Base-by-base conservation (phyloP, 1,140 invertebrate genomes). In the Polypedilum vanderplanki region DNA sequence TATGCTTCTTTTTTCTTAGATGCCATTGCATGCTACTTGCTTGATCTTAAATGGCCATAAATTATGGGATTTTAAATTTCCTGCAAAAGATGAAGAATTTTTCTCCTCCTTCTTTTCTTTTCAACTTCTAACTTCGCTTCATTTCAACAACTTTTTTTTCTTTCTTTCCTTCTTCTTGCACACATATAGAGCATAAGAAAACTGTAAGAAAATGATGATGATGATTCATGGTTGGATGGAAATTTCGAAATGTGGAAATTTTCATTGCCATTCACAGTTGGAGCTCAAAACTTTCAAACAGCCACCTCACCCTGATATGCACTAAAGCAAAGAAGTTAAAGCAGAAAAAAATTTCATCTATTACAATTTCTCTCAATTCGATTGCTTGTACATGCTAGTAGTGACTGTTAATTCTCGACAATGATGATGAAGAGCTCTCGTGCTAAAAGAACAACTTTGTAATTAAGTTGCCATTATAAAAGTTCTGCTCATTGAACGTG, bases 31-130 rank as follows among this genome's bases (percentile, higher is more conserved):
- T 57, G 12, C n/a, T 57, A 46, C 41, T 46, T 46, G 41, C 41
- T 57, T 15, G 46, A 70, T 22, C 65, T 70, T 18, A 70, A 70
- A 70, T 70, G 65, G 17, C 65, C 65, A 70, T 70, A 70, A 70
- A 70, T 70, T 70, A 70, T 70, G 65, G 20, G 65, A 70, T 70
- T 70, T 70, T 70, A 70, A 70, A 70, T 70, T 70, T 70, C 65
- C 65, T 70, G 65, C 18, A 20, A 15, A 18, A 57, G 12, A 57
- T 57, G 46, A 57, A 57, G 46, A 70, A 20, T 22, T 70, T 70
- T 70, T 20, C 18, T 70, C 20, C 18, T 70, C 18, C 3, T 70
- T 20, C 3, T 67, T 67, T n/a, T 7, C 17, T 65, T 65, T n/a
- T 67, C 18, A 8, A 15, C 15, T 57, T n/a, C 12, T n/a, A n/a